Conservation (phyloP, 2,888 invertebrate species). For the Melinaea marsaeus region DNA sequence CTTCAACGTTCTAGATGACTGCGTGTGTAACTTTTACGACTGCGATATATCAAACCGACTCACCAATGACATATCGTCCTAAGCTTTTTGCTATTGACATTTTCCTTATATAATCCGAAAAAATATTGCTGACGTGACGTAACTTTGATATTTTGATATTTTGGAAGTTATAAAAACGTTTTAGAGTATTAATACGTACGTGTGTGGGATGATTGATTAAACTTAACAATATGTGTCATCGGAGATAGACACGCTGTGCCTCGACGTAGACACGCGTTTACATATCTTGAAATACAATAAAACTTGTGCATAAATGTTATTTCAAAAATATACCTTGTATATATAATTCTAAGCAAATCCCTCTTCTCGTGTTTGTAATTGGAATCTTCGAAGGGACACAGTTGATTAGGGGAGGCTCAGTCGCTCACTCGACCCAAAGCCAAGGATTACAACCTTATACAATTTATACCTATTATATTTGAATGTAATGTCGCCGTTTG, state of each 20-base stretch:
- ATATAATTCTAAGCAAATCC: conserved; percentile 31
- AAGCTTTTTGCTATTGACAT: conserved; percentile 25
- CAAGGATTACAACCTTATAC: conserved; percentile 15
- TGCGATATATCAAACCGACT: conserved; percentile 26
- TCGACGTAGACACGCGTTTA: not conserved
- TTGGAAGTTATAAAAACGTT: no score
- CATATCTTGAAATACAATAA: not conserved
- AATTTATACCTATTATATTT: conserved; percentile 10
- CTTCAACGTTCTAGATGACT: conserved; percentile 4
- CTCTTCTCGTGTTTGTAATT: conserved; percentile 55
- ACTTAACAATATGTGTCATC: not conserved
- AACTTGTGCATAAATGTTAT: not conserved
- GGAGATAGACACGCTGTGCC: not conserved
- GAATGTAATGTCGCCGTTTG: not conserved
- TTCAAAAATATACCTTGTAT: not conserved
- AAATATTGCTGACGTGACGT: not conserved
- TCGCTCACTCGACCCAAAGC: conserved; percentile 39
- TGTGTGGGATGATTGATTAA: no score
- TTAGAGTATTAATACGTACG: no score
- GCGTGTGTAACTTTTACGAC: conserved; percentile 23
- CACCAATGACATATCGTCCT: conserved; percentile 29
- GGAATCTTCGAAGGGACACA: conserved; percentile 56
- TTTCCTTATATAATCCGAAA: conserved; percentile 19
- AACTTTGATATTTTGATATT: not conserved
- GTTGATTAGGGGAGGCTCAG: conserved; percentile 49